Percentiles rank a stretch among this genome's conserved stretches.
Evolutionary conservation across 2,888 invertebrate species (phyloP).

Genomic region (Leucozona laternaria): DNA sequence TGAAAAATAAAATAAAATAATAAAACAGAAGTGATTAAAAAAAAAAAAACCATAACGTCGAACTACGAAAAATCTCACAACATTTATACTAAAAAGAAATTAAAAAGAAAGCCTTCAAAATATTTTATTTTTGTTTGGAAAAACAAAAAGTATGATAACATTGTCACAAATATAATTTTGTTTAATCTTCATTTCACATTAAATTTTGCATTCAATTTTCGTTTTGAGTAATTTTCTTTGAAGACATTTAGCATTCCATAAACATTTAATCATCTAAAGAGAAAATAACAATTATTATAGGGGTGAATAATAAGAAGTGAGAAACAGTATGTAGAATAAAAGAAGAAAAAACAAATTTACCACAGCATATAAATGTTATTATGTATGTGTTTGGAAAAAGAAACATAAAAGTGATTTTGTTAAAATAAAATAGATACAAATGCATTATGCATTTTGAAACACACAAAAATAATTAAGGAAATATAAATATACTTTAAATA

Average conservation of each 20-base stretch:
- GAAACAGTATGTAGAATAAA: not conserved
- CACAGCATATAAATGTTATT: not conserved
- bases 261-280: slow-evolving; percentile 65
- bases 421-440: slow-evolving; percentile 13
- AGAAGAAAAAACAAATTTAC: slow-evolving; percentile 17
- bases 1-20: not conserved
- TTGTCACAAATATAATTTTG: not conserved
- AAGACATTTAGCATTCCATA: slow-evolving; percentile 66
- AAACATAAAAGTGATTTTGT: not conserved
- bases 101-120: no score
- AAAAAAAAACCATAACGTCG: not conserved
- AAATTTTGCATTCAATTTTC: slow-evolving; percentile 59
- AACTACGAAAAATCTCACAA: slow-evolving; percentile 1
- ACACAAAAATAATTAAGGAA: not conserved
- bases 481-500: not conserved
- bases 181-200: slow-evolving; percentile 44
- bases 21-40: not conserved
- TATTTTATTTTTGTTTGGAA: not conserved
- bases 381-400: not conserved
- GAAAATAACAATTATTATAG: slow-evolving; percentile 19
- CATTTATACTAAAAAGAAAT: not conserved
- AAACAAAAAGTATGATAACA: not conserved
- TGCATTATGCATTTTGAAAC: not conserved
- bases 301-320: slow-evolving; percentile 25
- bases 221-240: slow-evolving; percentile 51